Conservation (phyloP, 1,140 invertebrate species). For the Trialeurodes vaporariorum region DNA sequence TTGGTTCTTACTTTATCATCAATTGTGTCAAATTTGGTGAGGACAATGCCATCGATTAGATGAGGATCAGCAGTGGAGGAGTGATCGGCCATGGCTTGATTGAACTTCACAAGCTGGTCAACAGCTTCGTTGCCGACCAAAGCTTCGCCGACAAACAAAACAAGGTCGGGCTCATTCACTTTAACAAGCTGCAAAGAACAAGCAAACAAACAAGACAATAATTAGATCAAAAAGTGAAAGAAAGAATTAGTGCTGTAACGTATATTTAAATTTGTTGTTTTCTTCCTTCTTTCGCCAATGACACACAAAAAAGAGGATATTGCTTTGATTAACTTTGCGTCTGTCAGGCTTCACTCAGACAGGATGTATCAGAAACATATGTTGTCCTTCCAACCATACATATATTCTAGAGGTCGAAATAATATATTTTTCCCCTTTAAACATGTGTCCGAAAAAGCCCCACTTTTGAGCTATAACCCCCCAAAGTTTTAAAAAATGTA, state of each 20-base stretch:
- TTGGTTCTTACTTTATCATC: slow-evolving; percentile 88
- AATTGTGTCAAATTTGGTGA: slow-evolving; percentile 98
- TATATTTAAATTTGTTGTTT: too few species aligned
- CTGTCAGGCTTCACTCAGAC: slow-evolving; percentile 2
- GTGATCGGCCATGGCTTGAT: slow-evolving; percentile 87
- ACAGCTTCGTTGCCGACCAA: slow-evolving; percentile 99
- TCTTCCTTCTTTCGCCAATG: too few species aligned
- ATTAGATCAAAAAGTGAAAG: too few species aligned
- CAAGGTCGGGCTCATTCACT: slow-evolving; percentile 90
- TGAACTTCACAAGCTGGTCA: slow-evolving; percentile 98
- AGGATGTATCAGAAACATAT: too few species aligned
- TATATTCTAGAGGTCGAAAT: too few species aligned
- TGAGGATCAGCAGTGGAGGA: slow-evolving; percentile 71
- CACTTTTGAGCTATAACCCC: too few species aligned
- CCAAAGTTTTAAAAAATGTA: too few species aligned
- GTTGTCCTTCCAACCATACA: not conserved
- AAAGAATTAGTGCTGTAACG: too few species aligned
- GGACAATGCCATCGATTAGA: slow-evolving; percentile 92
- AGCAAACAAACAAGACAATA: too few species aligned
- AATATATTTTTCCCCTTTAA: too few species aligned
- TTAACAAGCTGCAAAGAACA: slow-evolving; percentile 49
- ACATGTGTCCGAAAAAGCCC: too few species aligned
- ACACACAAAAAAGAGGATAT: not conserved
- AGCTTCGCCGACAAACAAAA: slow-evolving; percentile 97
- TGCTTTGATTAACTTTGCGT: not conserved